Conservation (phyloP, 2,797 vertebrate genomes). For the Pempheris klunzingeri region DNA sequence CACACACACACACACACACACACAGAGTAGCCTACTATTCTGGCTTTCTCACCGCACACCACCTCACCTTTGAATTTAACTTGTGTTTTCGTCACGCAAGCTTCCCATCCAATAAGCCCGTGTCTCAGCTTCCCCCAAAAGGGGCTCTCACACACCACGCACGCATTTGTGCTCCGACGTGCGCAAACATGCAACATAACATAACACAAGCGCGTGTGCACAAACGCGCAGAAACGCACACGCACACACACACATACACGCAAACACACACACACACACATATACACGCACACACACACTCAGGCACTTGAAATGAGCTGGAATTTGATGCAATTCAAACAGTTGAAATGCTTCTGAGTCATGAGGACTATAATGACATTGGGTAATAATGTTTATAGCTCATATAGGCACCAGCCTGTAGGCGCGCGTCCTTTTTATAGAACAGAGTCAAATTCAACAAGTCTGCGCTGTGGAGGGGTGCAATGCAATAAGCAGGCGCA, state of each 20-base stretch:
- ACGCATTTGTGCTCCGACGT: not conserved
- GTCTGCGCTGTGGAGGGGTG: constrained; percentile 26
- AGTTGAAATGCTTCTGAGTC: constrained; percentile 42
- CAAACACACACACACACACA: not conserved
- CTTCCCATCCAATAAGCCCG: constrained; percentile 28
- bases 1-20: not conserved
- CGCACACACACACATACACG: not conserved
- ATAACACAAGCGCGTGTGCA: not conserved
- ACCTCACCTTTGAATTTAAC: constrained; percentile 55
- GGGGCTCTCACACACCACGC: not conserved
- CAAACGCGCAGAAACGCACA: not conserved
- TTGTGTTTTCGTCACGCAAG: constrained; percentile 46
- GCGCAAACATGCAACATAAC: not conserved
- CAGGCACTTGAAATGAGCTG: not conserved
- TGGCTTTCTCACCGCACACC: constrained; percentile 17
- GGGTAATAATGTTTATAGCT: constrained; percentile 26
- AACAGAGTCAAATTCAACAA: constrained; percentile 59
- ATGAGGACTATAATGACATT: constrained; percentile 11
- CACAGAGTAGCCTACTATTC: constrained; percentile 19
- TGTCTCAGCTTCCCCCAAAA: constrained; percentile 18
- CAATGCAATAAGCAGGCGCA: not conserved
- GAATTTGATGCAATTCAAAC: constrained; percentile 26
- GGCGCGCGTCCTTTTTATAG: constrained; percentile 27
- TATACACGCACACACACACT: not conserved
- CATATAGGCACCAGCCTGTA: constrained; percentile 11